Evolutionary conservation across 2,797 vertebrate genomes (phyloP).

Genomic region (Diplodus puntazzo): DNA sequence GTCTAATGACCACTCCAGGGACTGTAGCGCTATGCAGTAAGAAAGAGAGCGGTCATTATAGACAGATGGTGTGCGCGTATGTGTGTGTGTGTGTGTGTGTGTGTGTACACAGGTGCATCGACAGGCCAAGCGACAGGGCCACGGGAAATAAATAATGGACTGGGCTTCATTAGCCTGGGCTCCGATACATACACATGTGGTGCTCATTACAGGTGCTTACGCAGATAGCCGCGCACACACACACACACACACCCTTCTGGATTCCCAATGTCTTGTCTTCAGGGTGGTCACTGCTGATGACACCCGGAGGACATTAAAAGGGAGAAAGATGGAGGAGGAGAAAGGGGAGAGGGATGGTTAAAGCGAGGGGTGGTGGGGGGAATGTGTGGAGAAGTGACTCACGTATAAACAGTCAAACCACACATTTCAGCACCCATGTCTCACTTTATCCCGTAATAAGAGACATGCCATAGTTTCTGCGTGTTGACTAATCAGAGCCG

Average conservation of each 20-base stretch:
- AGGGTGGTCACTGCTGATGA: conserved; percentile 79
- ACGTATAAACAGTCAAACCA: conserved; percentile 50
- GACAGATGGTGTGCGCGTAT: conserved; percentile 82
- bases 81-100: conserved; percentile 51
- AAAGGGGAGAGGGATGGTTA: conserved; percentile 27
- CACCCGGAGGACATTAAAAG: conserved; percentile 58
- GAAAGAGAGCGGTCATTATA: conserved; percentile 83
- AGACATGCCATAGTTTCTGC: conserved; percentile 33
- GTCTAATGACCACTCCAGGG: conserved; percentile 89
- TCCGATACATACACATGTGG: conserved; percentile 84
- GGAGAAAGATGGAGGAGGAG: conserved; percentile 35
- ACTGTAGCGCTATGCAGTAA: conserved; percentile 75
- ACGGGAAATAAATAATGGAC: conserved; percentile 86
- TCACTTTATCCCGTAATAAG: conserved; percentile 46
- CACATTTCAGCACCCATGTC: conserved; percentile 30
- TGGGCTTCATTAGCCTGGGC: conserved; percentile 82
- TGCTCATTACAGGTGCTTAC: conserved; percentile 84
- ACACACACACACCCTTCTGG: conserved; percentile 59
- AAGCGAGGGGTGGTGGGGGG: conserved; percentile 17
- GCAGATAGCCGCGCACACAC: conserved; percentile 61
- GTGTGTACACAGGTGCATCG: conserved; percentile 86
- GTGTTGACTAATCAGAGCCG: conserved; percentile 33
- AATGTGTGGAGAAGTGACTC: conserved; percentile 34
- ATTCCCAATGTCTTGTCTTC: conserved; percentile 78
- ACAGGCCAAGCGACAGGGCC: conserved; percentile 76